Evolutionary conservation across 2,113 vertebrate species (phyloP).

Genomic region (Pteronura brasiliensis): DNA sequence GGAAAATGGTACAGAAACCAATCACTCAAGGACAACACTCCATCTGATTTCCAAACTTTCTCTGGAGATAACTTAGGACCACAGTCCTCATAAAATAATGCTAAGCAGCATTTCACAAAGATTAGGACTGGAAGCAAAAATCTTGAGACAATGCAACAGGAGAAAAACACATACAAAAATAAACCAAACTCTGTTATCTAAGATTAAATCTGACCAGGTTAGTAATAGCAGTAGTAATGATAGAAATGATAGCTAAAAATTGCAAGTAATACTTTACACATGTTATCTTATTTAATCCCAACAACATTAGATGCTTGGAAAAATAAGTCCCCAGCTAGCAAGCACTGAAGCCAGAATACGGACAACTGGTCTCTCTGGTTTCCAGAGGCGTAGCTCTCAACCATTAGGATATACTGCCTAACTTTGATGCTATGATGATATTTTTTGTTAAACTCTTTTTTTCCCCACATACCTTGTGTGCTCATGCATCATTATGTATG

Average conservation of each 20-base stretch:
- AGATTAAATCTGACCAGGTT: constrained; percentile 1
- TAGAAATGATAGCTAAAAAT: not conserved
- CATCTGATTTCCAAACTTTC: not conserved
- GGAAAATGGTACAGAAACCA: not conserved
- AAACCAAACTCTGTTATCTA: not conserved
- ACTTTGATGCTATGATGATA: not conserved
- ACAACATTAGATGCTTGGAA: not conserved
- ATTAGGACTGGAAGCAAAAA: constrained; percentile 26
- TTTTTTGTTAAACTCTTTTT: not conserved
- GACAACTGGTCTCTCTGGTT: not conserved
- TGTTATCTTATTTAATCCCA: not conserved
- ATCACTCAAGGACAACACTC: not conserved
- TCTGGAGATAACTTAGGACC: constrained; percentile 26
- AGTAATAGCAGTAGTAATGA: not conserved
- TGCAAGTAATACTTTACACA: not conserved
- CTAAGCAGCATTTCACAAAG: not conserved
- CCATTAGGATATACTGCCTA: not conserved
- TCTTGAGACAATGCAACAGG: not conserved
- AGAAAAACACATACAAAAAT: not conserved
- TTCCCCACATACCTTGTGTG: not conserved
- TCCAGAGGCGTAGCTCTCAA: not conserved
- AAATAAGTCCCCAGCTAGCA: not conserved
- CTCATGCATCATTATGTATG: not conserved
- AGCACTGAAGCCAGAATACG: not conserved
- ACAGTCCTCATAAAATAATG: not conserved